A percentile compares a stretch with the other conserved stretches of the same genome.
Conservation (phyloP, 2,113 vertebrate genomes). For the Entosphenus tridentatus region DNA sequence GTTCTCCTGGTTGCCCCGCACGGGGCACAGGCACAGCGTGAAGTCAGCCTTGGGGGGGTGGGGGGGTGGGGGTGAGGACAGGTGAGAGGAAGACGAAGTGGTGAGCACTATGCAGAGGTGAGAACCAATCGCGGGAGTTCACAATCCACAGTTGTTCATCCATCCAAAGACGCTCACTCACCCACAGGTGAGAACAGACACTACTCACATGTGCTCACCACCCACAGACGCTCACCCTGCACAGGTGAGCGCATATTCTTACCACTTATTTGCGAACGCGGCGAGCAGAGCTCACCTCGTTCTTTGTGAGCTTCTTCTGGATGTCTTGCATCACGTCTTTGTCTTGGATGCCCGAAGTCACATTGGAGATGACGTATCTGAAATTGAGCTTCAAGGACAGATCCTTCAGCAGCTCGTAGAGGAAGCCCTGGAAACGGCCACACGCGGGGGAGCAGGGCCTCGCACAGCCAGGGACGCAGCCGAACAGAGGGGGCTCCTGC, state of each 20-base stretch:
- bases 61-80: too few species aligned
- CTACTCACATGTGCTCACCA: too few species aligned
- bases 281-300: background rate
- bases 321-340: background rate
- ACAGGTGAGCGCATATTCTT: too few species aligned
- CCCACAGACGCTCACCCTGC: too few species aligned
- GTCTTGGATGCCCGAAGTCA: background rate
- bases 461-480: too few species aligned
- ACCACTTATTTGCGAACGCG: too few species aligned
- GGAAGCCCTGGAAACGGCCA: background rate
- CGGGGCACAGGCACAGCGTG: conserved; percentile 3
- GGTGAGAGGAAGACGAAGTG: background rate
- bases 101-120: background rate
- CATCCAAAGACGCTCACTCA: too few species aligned
- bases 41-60: background rate
- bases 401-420: conserved; percentile 3
- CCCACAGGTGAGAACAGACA: too few species aligned
- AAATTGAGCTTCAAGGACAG: conserved; percentile 3
- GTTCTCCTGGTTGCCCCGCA: conserved; percentile 4
- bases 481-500: too few species aligned
- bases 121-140: too few species aligned
- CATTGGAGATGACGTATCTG: background rate
- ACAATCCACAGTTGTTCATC: too few species aligned
- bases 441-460: background rate
- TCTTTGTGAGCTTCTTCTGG: background rate